Percentiles rank a stretch among this genome's conserved stretches.
phyloP scores from a whole-genome alignment of 2,113 vertebrate genomes.

The rat (Rattus norvegicus) region DNA sequence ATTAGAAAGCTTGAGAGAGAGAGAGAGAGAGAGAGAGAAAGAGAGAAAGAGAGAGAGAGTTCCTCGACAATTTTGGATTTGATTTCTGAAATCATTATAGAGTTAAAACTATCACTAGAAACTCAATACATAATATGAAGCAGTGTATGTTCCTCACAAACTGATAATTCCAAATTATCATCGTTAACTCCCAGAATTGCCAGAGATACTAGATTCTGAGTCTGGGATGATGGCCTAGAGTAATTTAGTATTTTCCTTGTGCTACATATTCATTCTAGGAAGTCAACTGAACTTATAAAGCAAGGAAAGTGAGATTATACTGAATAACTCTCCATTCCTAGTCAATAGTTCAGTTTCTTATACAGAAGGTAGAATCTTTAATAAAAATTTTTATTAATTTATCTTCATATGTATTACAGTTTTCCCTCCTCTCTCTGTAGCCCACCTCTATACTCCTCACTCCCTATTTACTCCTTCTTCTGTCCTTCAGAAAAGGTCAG shows the following conservation, averaged over 20 bases:
- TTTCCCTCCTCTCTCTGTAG: not conserved
- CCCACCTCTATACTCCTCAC: not conserved
- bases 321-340: not conserved
- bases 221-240: not conserved
- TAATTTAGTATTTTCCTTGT: not conserved
- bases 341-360: not conserved
- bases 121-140: not conserved
- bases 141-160: not conserved
- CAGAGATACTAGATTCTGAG: not conserved
- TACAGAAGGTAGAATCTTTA: not conserved
- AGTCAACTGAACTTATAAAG: not conserved
- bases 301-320: not conserved
- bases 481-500: not conserved
- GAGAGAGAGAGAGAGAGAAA: no score
- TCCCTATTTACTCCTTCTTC: not conserved
- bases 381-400: not conserved
- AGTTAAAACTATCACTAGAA: slow-evolving; percentile 5
- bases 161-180: not conserved
- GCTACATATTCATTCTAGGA: not conserved
- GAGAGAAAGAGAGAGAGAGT: not conserved
- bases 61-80: not conserved
- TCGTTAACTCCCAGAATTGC: not conserved
- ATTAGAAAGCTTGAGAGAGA: not conserved
- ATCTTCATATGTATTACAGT: not conserved
- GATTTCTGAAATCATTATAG: slow-evolving; percentile 18